Conservation (phyloP, 2,888 invertebrate genomes). For the Flexamia atlantica region DNA sequence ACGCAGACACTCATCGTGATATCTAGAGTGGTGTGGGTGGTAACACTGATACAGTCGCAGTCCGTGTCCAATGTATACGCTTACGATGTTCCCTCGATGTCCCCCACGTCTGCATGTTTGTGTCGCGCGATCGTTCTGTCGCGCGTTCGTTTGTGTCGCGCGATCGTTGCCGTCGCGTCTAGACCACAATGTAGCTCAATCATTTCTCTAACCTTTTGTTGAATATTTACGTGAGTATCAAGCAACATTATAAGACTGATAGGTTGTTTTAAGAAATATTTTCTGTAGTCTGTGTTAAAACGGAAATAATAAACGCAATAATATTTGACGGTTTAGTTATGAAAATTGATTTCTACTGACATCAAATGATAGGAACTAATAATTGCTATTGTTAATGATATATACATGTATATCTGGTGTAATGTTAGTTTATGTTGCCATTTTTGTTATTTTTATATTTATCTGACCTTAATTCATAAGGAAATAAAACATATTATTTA, state of each 20-base stretch:
- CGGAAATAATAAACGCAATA: slow-evolving; percentile 63
- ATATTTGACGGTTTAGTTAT: slow-evolving; percentile 55
- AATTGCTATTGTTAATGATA: slow-evolving; percentile 44
- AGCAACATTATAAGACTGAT: slow-evolving; percentile 64
- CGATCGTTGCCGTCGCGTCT: background rate
- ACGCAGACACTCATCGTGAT: slow-evolving; percentile 35
- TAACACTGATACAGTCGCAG: slow-evolving; percentile 7
- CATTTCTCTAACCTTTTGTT: slow-evolving; percentile 45
- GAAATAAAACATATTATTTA: slow-evolving; percentile 55
- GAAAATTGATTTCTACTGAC: slow-evolving; percentile 49
- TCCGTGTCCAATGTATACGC: slow-evolving; percentile 65
- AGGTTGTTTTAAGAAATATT: slow-evolving; percentile 64
- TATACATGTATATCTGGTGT: slow-evolving; percentile 55
- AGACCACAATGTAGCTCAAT: slow-evolving; percentile 52
- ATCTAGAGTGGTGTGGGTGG: slow-evolving; percentile 32
- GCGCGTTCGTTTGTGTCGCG: slow-evolving; percentile 45
- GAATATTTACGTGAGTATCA: slow-evolving; percentile 47
- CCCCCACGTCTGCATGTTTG: slow-evolving; percentile 10
- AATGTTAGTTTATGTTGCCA: slow-evolving; percentile 61
- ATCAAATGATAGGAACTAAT: slow-evolving; percentile 39
- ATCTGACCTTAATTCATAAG: slow-evolving; percentile 57
- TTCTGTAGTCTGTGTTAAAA: slow-evolving; percentile 60
- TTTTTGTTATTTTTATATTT: slow-evolving; percentile 63
- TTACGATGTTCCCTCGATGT: slow-evolving; percentile 55
- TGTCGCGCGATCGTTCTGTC: background rate